Percentiles rank a stretch among this genome's conserved stretches.
These are phyloP conservation scores for Oncorhynchus keta DNA, from an alignment of 2,113 vertebrate species.

Conservation along the genomic window DNA sequence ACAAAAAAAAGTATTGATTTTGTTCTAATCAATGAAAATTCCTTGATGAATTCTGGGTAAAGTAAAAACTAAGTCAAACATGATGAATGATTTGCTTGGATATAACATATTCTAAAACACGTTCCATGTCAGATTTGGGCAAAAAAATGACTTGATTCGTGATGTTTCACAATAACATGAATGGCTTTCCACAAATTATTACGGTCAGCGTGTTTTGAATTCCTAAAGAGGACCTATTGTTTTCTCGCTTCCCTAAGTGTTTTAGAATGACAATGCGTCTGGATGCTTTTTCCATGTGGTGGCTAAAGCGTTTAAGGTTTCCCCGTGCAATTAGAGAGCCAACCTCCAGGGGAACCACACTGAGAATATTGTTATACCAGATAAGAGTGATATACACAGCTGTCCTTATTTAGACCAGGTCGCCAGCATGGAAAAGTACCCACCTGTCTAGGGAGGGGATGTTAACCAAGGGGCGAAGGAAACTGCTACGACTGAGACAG, in stretches of 20 bases:
- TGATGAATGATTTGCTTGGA: neutral
- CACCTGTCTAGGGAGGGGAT: neutral
- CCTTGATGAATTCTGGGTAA: no score
- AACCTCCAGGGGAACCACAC: neutral
- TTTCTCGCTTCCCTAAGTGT: constrained; percentile 41
- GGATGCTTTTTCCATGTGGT: constrained; percentile 42
- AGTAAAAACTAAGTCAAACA: neutral
- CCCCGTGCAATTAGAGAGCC: constrained; percentile 12
- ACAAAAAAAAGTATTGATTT: no score
- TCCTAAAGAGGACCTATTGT: constrained; percentile 42
- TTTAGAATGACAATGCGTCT: constrained; percentile 35
- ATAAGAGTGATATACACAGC: neutral
- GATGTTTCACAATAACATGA: neutral
- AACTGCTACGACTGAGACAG: neutral
- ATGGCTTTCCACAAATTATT: neutral
- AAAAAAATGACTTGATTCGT: neutral
- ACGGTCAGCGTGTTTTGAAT: constrained; percentile 27
- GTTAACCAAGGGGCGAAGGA: neutral
- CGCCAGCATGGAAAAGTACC: neutral
- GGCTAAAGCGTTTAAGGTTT: constrained; percentile 8
- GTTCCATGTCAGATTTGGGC: neutral
- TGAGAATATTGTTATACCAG: neutral
- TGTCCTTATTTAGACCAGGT: neutral
- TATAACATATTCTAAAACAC: neutral
- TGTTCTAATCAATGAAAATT: neutral